Percentiles rank a stretch among this genome's conserved stretches.
phyloP scores from a whole-genome alignment of 2,113 vertebrate genomes.

The Periophthalmodon schlosseri region DNA sequence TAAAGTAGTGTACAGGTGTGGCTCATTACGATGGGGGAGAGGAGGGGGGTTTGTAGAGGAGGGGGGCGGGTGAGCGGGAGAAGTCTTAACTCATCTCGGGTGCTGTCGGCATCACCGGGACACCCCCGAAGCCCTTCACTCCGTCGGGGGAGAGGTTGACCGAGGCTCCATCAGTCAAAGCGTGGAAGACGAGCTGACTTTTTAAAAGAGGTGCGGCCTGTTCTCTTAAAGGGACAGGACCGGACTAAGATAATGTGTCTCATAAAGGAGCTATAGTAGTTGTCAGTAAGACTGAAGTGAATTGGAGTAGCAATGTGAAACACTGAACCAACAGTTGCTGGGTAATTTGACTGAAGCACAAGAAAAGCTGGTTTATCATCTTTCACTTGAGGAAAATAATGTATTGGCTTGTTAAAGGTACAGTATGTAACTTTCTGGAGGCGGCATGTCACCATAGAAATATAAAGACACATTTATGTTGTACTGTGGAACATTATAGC shows the following conservation, averaged over 20 bases:
- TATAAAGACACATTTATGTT: too few relatives aligned
- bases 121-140: constrained; percentile 35
- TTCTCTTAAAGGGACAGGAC: constrained; percentile 20
- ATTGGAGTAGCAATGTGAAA: not conserved
- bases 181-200: constrained; percentile 34
- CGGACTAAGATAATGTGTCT: constrained; percentile 5
- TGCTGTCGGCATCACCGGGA: constrained; percentile 52
- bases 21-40: constrained; percentile 77
- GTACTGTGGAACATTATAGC: too few relatives aligned
- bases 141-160: constrained; percentile 39
- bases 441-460: too few relatives aligned
- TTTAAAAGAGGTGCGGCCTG: constrained; percentile 26
- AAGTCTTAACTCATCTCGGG: constrained; percentile 67
- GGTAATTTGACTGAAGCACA: not conserved
- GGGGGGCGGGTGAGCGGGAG: constrained; percentile 38
- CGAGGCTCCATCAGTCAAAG: constrained; percentile 55
- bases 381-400: too few relatives aligned
- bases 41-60: constrained; percentile 66
- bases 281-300: not conserved
- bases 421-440: too few relatives aligned
- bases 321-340: not conserved
- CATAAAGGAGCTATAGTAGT: not conserved
- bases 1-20: constrained; percentile 84
- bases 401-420: too few relatives aligned
- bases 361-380: too few relatives aligned